Evolutionary conservation across 2,888 invertebrate genomes (phyloP).

Genomic region (Serripes groenlandicus): DNA sequence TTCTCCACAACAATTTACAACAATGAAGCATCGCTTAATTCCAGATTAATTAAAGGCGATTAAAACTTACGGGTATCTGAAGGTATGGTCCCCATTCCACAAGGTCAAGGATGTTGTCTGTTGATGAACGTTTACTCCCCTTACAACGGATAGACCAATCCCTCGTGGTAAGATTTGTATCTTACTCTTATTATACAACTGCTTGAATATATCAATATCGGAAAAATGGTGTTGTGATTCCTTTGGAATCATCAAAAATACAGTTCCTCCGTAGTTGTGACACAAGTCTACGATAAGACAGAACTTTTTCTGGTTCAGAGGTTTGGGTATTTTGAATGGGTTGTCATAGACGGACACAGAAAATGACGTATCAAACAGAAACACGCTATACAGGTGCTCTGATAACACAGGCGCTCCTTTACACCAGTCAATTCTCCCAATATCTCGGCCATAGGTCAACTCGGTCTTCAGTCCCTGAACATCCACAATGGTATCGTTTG

Average conservation of each 20-base stretch:
- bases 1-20: too few relatives aligned
- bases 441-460: conserved; percentile 29
- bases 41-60: too few relatives aligned
- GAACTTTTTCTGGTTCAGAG: conserved; percentile 25
- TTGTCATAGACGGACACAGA: conserved; percentile 29
- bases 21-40: too few relatives aligned
- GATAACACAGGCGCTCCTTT: conserved; percentile 47
- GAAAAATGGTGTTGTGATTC: conserved; percentile 29
- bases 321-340: conserved; percentile 29
- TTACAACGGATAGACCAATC: conserved; percentile 37
- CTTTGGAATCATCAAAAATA: conserved; percentile 51
- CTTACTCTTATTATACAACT: conserved; percentile 4
- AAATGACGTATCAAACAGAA: conserved; percentile 36
- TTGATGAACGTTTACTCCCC: conserved; percentile 23
- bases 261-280: conserved; percentile 26
- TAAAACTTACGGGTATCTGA: conserved; percentile 21
- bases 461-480: conserved; percentile 41
- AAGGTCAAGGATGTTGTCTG: neutral
- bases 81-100: conserved; percentile 44
- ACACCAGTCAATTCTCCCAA: conserved; percentile 28
- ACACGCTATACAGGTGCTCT: conserved; percentile 40
- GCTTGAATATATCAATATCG: conserved; percentile 25
- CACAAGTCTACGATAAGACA: conserved; percentile 54
- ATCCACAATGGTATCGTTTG: conserved; percentile 10
- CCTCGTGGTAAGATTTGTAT: conserved; percentile 35